Conservation (phyloP, 1,140 invertebrate species). For the Cephus cinctus region DNA sequence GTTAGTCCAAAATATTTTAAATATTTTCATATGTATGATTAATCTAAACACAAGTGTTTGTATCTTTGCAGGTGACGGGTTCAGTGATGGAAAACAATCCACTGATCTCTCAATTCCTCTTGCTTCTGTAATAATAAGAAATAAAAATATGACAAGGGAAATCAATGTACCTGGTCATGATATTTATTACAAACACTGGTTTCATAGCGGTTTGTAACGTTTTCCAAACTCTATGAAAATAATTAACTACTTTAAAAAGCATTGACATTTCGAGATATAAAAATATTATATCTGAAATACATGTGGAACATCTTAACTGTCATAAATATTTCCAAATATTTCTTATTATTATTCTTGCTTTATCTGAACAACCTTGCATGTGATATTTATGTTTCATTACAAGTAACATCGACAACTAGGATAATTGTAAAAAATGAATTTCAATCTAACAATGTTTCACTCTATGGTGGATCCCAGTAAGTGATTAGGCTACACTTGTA, state of each 20-base stretch:
- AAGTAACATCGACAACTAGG: too few species aligned
- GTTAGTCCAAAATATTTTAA: too few species aligned
- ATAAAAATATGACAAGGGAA: conserved; percentile 21
- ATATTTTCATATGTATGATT: too few species aligned
- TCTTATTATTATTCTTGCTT: not conserved
- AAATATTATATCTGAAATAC: conserved; percentile 1
- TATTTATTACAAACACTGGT: conserved; percentile 19
- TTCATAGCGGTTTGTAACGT: conserved; percentile 4
- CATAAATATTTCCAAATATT: not conserved
- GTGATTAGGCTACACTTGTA: conserved; percentile 6
- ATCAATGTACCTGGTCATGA: conserved; percentile 21
- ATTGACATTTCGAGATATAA: conserved; percentile 1
- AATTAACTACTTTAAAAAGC: conserved; percentile 2
- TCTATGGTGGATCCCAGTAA: conserved; percentile 25
- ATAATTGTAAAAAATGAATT: conserved; percentile 1
- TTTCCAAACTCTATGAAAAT: conserved; percentile 2
- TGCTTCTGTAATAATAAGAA: conserved; percentile 26
- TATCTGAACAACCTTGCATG: too few species aligned
- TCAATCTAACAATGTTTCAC: not conserved
- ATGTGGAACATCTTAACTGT: not conserved
- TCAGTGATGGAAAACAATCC: conserved; percentile 20
- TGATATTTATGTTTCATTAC: too few species aligned
- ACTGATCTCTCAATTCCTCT: conserved; percentile 19
- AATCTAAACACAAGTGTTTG: too few species aligned
- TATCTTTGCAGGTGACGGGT: conserved; percentile 31